A percentile compares a stretch with the other conserved stretches of the same genome.
phyloP scores from a whole-genome alignment of 35 echinoderm and acorn worm species.

The Heliocidaris erythrogramma region DNA sequence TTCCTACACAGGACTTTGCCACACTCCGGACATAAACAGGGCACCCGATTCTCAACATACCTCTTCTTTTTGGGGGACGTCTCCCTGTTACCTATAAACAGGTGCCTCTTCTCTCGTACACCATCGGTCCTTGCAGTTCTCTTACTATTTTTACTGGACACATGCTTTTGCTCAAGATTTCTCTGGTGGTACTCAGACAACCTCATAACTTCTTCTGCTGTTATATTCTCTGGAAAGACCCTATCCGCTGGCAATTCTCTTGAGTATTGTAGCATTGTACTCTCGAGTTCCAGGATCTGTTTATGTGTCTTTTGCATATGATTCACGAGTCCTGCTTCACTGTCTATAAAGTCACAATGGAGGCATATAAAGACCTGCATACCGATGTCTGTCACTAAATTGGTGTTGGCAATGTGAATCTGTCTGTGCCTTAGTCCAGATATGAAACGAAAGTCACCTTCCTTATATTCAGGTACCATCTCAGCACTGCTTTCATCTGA shows the following conservation, averaged over 20 bases:
- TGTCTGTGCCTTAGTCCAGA: conserved; percentile 24
- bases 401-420: conserved; percentile 23
- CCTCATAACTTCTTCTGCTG: conserved; percentile 29
- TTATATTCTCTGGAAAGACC: conserved; percentile 25
- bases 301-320: conserved; percentile 9
- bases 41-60: conserved; percentile 37
- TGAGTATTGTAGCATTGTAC: background rate
- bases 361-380: conserved; percentile 44
- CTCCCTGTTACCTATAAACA: background rate
- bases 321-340: conserved; percentile 31
- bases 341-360: conserved; percentile 39
- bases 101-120: background rate
- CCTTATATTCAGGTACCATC: background rate
- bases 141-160: background rate
- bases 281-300: background rate
- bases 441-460: conserved; percentile 32
- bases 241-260: background rate
- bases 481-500: background rate
- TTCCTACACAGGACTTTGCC: conserved; percentile 36
- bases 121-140: background rate
- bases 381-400: conserved; percentile 12
- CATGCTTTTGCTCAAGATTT: conserved; percentile 24
- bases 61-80: background rate
- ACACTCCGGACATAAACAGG: conserved; percentile 35
- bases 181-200: conserved; percentile 38